Evolutionary conservation across 2,888 invertebrate species (phyloP), one percentile per base, ranked within the genome.

Genomic region (Galeruca laticollis): DNA sequence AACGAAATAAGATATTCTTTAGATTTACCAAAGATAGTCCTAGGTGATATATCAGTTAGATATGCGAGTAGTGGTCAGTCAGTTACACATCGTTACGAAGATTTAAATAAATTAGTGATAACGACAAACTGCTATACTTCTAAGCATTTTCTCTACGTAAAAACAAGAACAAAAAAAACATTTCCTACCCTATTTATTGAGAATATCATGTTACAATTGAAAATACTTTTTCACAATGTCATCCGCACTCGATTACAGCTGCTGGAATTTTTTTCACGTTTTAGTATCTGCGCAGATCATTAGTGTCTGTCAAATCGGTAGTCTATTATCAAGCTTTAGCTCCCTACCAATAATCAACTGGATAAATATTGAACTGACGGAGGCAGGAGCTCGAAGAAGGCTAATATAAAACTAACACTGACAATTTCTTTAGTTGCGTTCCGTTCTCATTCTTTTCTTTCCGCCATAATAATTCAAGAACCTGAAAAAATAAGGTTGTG

Each of bases 351-450:
- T 51, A 51, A 51, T 21, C 51, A 51, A 21, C 11, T 54, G 54
- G 31, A 26, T 54, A 31, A 54, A 54, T 54, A 54, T 54, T 26
- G 54, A 54, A 31, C 26, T 10, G 5, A 20, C 49, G 49, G 5
- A 18, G 49, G 15, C 49, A n/a, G 54, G 26, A 52, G 52, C 21
- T 52, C 52, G 26, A 52, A 52, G 52, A 52, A 31, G 26, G 54
- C 26, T 31, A 26, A 31, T n/a, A 54, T 52, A 52, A 26, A 21
- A 21, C 26, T 43, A 52, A 52, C 52, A 52, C 15, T 21, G 52
- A 52, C 52, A 54, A 54, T 31, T 54, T 31, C 26, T 54, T 26
- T 54, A 54, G 54, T 26, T 54, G 6, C 31, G 6, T 54, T 31
- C 54, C 54, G 21, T 31, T 54, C 54, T 13, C 8, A 54, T 54